A percentile compares a stretch with the other conserved stretches of the same genome.
Conservation (phyloP, 2,888 invertebrate genomes). For the Nemotelus nigrinus region DNA sequence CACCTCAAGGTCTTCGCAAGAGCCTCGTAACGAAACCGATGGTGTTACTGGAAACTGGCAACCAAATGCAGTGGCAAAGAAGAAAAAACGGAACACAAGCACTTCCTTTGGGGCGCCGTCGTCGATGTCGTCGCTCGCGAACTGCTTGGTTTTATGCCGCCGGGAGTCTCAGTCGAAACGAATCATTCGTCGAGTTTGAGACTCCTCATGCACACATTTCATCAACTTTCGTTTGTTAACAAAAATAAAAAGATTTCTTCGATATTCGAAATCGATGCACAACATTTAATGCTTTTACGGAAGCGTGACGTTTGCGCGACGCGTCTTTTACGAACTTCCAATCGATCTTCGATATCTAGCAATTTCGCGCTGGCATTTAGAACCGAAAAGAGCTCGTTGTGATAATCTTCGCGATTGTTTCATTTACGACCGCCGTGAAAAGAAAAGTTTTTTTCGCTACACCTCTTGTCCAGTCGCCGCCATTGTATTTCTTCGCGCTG, state of each 20-base stretch:
- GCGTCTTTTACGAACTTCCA: neutral
- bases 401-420: constrained; percentile 22
- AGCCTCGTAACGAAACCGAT: too few species aligned
- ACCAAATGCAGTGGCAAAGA: neutral
- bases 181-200: constrained; percentile 12
- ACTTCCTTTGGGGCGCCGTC: neutral
- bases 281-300: constrained; percentile 33
- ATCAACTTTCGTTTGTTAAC: constrained; percentile 26
- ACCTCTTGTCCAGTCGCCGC: constrained; percentile 44
- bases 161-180: constrained; percentile 24
- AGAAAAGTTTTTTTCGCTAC: constrained; percentile 17
- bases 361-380: neutral
- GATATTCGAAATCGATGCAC: constrained; percentile 34
- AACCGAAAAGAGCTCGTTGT: constrained; percentile 8
- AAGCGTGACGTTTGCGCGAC: neutral
- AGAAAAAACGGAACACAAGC: neutral
- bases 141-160: neutral
- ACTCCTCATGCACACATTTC: constrained; percentile 31
- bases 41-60: neutral
- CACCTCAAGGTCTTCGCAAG: too few species aligned
- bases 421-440: constrained; percentile 29
- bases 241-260: constrained; percentile 26
- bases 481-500: constrained; percentile 43
- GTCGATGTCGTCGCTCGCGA: neutral
- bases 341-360: neutral